Conservation (phyloP, 2,113 vertebrate species). For the Dascyllus trimaculatus region DNA sequence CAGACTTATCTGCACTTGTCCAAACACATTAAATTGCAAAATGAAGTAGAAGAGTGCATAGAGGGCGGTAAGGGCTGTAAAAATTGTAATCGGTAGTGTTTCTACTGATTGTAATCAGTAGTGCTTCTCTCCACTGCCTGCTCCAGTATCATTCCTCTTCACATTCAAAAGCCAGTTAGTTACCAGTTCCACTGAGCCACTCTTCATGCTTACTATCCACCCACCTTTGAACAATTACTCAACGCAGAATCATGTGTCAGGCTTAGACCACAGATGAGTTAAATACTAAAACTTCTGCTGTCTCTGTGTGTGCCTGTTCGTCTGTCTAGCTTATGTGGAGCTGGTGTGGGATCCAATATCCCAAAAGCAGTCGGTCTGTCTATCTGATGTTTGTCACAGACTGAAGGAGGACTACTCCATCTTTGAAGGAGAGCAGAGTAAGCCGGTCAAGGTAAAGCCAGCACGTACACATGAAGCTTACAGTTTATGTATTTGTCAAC, state of each 20-base stretch:
- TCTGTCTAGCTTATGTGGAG: conserved; percentile 86
- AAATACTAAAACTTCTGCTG: neutral
- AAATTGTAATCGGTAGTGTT: too few relatives aligned
- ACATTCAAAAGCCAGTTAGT: too few relatives aligned
- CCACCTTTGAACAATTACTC: neutral
- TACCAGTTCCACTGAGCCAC: too few relatives aligned
- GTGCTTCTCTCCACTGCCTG: too few relatives aligned
- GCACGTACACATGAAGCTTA: neutral
- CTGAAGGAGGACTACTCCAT: conserved; percentile 85
- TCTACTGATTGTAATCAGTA: too few relatives aligned
- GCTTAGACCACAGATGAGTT: neutral
- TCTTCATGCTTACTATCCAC: neutral
- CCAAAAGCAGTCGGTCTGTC: conserved; percentile 85
- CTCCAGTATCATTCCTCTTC: too few relatives aligned
- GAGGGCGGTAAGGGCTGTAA: too few relatives aligned
- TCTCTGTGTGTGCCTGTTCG: neutral
- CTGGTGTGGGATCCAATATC: conserved; percentile 94
- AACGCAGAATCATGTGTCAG: neutral
- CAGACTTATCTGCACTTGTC: neutral
- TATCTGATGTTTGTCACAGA: conserved; percentile 85
- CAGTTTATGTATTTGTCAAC: neutral
- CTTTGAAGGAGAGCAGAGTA: conserved; percentile 84
- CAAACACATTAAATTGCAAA: neutral
- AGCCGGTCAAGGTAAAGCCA: conserved; percentile 87
- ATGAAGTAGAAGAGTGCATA: neutral